These are phyloP conservation scores for Tolypeutes matacus DNA, from an alignment of 2,797 vertebrate genomes.

Conservation along the genomic window DNA sequence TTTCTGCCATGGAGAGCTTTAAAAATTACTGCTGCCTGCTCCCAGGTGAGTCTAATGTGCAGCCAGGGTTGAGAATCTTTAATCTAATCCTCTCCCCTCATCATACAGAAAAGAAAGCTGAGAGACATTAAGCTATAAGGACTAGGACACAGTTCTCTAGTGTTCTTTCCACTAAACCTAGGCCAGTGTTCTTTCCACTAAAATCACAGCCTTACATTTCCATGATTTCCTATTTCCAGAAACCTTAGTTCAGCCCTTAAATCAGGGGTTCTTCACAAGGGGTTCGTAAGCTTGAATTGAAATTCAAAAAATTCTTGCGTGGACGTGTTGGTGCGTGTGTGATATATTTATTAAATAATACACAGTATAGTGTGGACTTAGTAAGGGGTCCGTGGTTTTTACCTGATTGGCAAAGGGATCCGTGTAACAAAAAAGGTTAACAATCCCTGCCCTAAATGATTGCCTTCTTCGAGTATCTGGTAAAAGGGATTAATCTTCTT, in stretches of 20 bases:
- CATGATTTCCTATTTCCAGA: not conserved
- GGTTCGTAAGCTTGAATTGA: too few relatives aligned
- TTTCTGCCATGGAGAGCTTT: not conserved
- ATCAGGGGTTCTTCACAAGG: too few relatives aligned
- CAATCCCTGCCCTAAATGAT: not conserved
- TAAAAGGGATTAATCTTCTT: not conserved
- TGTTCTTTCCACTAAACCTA: not conserved
- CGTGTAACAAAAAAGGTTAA: too few relatives aligned
- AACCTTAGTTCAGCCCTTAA: not conserved
- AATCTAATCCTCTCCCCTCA: not conserved
- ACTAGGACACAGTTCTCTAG: not conserved
- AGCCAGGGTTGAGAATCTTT: not conserved
- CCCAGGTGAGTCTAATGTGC: not conserved
- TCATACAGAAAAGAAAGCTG: not conserved
- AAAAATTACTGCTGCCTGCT: fast-evolving
- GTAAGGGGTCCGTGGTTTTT: too few relatives aligned
- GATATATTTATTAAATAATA: too few relatives aligned
- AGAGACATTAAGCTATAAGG: not conserved
- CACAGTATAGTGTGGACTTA: too few relatives aligned
- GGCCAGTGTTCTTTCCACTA: not conserved
- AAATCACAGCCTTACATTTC: not conserved
- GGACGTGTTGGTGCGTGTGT: too few relatives aligned
- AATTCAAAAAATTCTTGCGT: too few relatives aligned
- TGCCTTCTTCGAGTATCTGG: not conserved
- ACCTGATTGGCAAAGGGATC: too few relatives aligned